Percentiles rank a stretch among this genome's conserved stretches.
Conservation (phyloP, 2,888 invertebrate genomes). For the Chymomyza fuscimana region DNA sequence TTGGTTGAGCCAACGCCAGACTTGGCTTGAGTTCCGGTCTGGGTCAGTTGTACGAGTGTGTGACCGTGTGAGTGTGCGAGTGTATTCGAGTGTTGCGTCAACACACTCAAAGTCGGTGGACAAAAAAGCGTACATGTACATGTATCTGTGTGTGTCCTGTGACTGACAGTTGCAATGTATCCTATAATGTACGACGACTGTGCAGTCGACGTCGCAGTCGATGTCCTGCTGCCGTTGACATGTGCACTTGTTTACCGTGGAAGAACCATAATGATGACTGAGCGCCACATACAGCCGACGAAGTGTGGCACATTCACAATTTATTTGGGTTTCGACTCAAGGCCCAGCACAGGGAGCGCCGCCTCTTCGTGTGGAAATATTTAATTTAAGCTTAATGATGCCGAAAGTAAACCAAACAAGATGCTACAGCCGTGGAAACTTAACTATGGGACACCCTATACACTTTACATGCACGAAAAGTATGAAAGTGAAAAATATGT, state of each 20-base stretch:
- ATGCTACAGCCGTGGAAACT: neutral
- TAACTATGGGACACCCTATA: neutral
- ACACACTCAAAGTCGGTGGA: constrained; percentile 45
- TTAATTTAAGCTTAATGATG: constrained; percentile 72
- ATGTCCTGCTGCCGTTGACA: constrained; percentile 66
- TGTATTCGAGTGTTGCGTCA: constrained; percentile 74
- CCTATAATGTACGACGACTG: constrained; percentile 62
- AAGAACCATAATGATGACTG: constrained; percentile 76
- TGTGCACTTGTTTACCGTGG: constrained; percentile 76
- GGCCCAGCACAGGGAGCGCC: constrained; percentile 16
- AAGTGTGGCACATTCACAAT: constrained; percentile 50
- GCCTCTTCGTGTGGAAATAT: constrained; percentile 68
- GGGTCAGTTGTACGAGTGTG: neutral
- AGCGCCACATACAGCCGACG: constrained; percentile 38
- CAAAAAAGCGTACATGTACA: constrained; percentile 1
- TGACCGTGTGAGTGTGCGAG: constrained; percentile 37
- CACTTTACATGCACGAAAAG: neutral
- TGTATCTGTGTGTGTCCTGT: constrained; percentile 33
- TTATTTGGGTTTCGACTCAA: constrained; percentile 53
- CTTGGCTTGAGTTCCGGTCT: constrained; percentile 8
- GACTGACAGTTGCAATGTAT: constrained; percentile 71
- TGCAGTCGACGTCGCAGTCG: constrained; percentile 1
- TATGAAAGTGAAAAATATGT: no score
- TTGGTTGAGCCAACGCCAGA: constrained; percentile 2
- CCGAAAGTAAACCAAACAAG: constrained; percentile 54